Evolutionary conservation across 2,797 vertebrate species (phyloP), one percentile per base, ranked within the genome.

Genomic region (Ctenosaura bakeri): DNA sequence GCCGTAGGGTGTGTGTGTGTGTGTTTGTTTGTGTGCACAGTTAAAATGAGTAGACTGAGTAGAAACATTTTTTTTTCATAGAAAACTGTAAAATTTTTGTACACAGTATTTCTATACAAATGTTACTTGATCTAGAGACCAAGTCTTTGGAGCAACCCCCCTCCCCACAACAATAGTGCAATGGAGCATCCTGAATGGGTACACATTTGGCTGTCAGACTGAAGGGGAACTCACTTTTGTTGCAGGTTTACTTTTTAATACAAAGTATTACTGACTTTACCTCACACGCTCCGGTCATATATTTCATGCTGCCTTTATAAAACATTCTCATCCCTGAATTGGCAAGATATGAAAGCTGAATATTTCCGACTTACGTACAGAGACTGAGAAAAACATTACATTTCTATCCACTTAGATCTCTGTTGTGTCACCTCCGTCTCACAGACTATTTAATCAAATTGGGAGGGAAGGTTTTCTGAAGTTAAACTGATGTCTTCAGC

Each of bases 401-500:
- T 66, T 79, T 66, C 52, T 52, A 79, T 71, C 83, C 66, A 71
- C 64, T 85, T 71, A 35, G 66, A 77, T 20, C 59, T 84, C 32
- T 35, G 32, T 66, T 81, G 50, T 82, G 64, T 56, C 46, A 52
- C 52, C 66, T n/a, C n/a, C 38, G 4, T 59, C 69, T 74, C 10
- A 4, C 54, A 66, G 50, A 42, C 80, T 73, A 54, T 90, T 78
- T 86, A 86, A 91, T 90, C n/a, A 77, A 2, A 32, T 78, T 54
- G 66, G 1, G 26, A 89, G 52, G 66, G 76, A 35, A 86, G 8
- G 88, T 18, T 90, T 66, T 64, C 54, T 74, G 76, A 90, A 59
- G 22, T 74, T 89, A 50, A 22, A 89, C 54, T 92, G 91, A 42
- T 16, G 42, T 88, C 88, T 80, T 76, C 35, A 66, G 38, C 74